These are phyloP conservation scores for Epinephelus fuscoguttatus DNA, from an alignment of 2,113 vertebrate genomes.

Conservation along the genomic window DNA sequence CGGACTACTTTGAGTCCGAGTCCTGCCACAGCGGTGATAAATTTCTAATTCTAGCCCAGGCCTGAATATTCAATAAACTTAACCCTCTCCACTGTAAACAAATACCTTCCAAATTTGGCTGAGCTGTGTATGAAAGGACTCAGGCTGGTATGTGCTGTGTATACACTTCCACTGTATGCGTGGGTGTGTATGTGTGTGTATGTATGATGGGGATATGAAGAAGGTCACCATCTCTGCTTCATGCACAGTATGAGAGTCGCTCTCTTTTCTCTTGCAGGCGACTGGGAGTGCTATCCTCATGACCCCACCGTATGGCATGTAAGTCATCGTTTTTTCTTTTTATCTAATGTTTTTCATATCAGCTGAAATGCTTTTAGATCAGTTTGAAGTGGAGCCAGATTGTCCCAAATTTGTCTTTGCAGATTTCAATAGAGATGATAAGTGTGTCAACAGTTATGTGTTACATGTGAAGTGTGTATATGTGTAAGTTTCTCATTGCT, in stretches of 20 bases:
- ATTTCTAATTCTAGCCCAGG: slow-evolving; percentile 63
- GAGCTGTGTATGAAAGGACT: slow-evolving; percentile 57
- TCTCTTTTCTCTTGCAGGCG: slow-evolving; percentile 82
- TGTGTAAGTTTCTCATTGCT: not conserved
- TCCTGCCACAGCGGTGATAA: slow-evolving; percentile 39
- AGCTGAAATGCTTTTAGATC: not conserved
- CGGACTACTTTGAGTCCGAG: slow-evolving; percentile 5
- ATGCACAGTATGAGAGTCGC: slow-evolving; percentile 29
- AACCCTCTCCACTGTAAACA: slow-evolving; percentile 62
- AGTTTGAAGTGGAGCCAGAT: not conserved
- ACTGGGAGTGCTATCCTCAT: slow-evolving; percentile 97
- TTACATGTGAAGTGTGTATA: not conserved
- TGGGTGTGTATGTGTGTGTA: slow-evolving; percentile 18
- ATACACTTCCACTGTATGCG: slow-evolving; percentile 42
- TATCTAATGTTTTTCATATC: not conserved
- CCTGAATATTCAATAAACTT: slow-evolving; percentile 68
- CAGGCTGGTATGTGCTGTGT: slow-evolving; percentile 67
- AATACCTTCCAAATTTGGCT: slow-evolving; percentile 57
- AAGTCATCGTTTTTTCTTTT: slow-evolving; percentile 74
- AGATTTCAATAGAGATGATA: not conserved
- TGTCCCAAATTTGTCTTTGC: not conserved
- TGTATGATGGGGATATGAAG: slow-evolving; percentile 2
- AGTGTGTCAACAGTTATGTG: not conserved
- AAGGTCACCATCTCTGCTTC: slow-evolving; percentile 19
- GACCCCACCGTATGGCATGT: slow-evolving; percentile 97